Evolutionary conservation across 2,888 invertebrate species (phyloP).

Genomic region (Gari tellinella): DNA sequence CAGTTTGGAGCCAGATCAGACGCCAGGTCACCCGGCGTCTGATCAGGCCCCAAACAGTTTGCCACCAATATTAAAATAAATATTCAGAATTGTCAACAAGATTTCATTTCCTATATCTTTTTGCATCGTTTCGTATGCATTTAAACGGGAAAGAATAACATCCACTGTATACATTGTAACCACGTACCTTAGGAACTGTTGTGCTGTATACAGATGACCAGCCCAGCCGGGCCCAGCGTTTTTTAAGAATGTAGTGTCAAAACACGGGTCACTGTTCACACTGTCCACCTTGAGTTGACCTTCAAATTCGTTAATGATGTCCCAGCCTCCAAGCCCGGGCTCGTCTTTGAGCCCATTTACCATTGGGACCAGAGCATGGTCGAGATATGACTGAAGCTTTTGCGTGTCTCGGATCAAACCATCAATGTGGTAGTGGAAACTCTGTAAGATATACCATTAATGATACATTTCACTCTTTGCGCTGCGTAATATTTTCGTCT

Average conservation of each 20-base stretch:
- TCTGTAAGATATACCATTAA: too few species aligned
- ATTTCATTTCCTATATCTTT: too few species aligned
- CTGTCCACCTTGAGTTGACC: constrained; percentile 48
- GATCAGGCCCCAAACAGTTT: too few species aligned
- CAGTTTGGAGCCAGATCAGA: too few species aligned
- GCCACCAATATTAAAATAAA: too few species aligned
- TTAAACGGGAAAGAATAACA: too few species aligned
- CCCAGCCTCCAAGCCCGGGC: constrained; percentile 67
- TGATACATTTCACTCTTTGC: too few species aligned
- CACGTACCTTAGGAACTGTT: constrained; percentile 46
- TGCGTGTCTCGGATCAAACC: constrained; percentile 56
- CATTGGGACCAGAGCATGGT: constrained; percentile 64
- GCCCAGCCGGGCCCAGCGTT: constrained; percentile 65
- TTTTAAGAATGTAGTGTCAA: constrained; percentile 52
- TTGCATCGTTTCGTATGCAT: too few species aligned
- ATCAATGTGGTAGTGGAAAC: constrained; percentile 29
- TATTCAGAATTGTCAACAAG: too few species aligned
- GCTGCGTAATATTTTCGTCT: too few species aligned
- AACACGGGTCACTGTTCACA: constrained; percentile 55
- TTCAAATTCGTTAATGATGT: constrained; percentile 69
- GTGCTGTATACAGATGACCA: constrained; percentile 39
- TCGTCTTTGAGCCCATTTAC: constrained; percentile 61
- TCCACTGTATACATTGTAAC: too few species aligned
- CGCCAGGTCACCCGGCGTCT: too few species aligned
- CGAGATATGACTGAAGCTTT: constrained; percentile 65